Evolutionary conservation across 1,140 invertebrate species (phyloP).

Genomic region (Drosophila neocordata): DNA sequence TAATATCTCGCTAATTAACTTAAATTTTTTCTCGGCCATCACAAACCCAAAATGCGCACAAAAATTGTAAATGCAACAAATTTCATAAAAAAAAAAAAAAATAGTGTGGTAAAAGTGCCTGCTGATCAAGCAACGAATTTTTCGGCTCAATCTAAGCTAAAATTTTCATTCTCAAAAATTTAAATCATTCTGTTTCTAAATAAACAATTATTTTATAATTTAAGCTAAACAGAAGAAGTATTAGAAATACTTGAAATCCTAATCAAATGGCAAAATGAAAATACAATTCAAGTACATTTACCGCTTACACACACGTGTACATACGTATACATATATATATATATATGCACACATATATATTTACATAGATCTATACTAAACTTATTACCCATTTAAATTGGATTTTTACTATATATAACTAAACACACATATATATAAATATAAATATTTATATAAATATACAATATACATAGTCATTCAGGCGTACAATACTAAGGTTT

Average conservation of each 20-base stretch:
- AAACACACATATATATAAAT: not conserved
- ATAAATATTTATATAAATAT: not conserved
- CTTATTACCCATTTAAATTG: not conserved
- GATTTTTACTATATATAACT: not conserved
- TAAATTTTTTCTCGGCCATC: slow-evolving; percentile 38
- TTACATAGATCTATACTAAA: slow-evolving; percentile 1
- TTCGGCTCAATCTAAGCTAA: slow-evolving; percentile 16
- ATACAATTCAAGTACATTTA: slow-evolving; percentile 27
- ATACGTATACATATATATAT: slow-evolving; percentile 41
- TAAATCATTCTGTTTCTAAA: slow-evolving; percentile 11
- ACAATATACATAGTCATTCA: slow-evolving; percentile 22
- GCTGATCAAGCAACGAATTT: slow-evolving; percentile 69
- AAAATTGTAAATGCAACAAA: slow-evolving; percentile 69
- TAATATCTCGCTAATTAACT: slow-evolving; percentile 60
- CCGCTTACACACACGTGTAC: slow-evolving; percentile 12
- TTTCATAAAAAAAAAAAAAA: slow-evolving; percentile 18
- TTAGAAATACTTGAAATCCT: slow-evolving; percentile 66
- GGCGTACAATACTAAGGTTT: slow-evolving; percentile 51
- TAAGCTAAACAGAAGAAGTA: slow-evolving; percentile 46
- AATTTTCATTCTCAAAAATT: slow-evolving; percentile 16
- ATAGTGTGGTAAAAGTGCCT: slow-evolving; percentile 61
- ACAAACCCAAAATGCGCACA: slow-evolving; percentile 36
- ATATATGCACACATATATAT: not conserved
- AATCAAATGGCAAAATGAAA: slow-evolving; percentile 26
- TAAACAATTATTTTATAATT: slow-evolving; percentile 12